Conservation (phyloP, 1,140 invertebrate genomes). For the Polypedilum vanderplanki region DNA sequence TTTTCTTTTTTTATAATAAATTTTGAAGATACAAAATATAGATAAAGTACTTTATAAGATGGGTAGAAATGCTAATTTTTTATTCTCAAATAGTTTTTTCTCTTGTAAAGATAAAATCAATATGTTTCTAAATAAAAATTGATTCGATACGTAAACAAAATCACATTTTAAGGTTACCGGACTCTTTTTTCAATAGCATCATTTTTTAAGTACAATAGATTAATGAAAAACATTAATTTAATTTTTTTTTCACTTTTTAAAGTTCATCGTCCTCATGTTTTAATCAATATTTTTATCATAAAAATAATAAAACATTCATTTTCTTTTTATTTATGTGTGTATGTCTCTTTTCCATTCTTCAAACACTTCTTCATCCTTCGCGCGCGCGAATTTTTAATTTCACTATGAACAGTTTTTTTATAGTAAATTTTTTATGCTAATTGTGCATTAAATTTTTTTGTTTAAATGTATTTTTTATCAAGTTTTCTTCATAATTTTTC, state of each 20-base stretch:
- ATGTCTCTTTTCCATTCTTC: no score
- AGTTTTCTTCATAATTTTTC: background rate
- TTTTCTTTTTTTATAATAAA: background rate
- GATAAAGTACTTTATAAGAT: background rate
- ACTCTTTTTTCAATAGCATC: slow-evolving; percentile 10
- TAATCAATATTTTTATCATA: background rate
- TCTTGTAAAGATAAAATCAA: background rate
- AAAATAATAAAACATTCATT: slow-evolving; percentile 24
- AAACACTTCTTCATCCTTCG: background rate
- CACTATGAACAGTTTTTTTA: slow-evolving; percentile 15
- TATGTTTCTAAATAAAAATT: slow-evolving; percentile 1
- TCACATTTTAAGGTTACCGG: slow-evolving; percentile 12
- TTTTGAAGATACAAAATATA: background rate
- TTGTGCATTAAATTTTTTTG: background rate
- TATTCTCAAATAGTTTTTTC: background rate
- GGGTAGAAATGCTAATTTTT: slow-evolving; percentile 5
- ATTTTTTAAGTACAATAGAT: background rate
- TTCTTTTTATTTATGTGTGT: background rate
- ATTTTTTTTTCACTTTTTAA: background rate
- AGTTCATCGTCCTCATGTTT: background rate
- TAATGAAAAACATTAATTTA: slow-evolving; percentile 15
- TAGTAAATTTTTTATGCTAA: slow-evolving; percentile 16
- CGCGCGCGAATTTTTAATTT: background rate
- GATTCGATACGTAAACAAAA: slow-evolving; percentile 13
- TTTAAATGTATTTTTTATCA: background rate